Percentiles rank a stretch among this genome's conserved stretches.
These are phyloP conservation scores for Gerris buenoi DNA, from an alignment of 1,140 invertebrate genomes.

Conservation along the genomic window DNA sequence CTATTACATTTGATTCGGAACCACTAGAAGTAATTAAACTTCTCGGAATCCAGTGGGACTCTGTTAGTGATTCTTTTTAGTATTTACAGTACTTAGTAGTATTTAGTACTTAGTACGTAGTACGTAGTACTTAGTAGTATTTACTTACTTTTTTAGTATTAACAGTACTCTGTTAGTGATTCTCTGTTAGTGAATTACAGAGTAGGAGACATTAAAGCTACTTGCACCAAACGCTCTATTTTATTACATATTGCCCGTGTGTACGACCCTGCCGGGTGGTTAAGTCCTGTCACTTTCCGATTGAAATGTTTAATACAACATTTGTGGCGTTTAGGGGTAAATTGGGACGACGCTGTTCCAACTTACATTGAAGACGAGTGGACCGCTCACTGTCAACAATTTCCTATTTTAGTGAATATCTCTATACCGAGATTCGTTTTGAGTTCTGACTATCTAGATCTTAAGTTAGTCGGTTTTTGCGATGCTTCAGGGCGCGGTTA, in stretches of 20 bases:
- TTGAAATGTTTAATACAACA: constrained; percentile 23
- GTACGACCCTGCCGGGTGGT: constrained; percentile 31
- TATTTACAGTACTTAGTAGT: not conserved
- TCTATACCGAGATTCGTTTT: constrained; percentile 2
- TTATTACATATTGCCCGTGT: constrained; percentile 26
- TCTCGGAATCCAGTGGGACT: constrained; percentile 18
- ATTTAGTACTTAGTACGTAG: too few species aligned
- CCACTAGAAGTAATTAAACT: constrained; percentile 2
- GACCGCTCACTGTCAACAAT: constrained; percentile 11
- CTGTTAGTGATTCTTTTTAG: constrained; percentile 12
- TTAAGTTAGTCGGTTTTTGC: constrained; percentile 25
- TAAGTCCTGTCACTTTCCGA: constrained; percentile 24
- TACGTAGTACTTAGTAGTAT: too few species aligned
- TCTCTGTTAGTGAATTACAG: too few species aligned
- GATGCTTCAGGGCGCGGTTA: constrained; percentile 24
- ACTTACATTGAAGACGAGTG: constrained; percentile 15
- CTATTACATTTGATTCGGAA: not conserved
- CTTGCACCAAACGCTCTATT: constrained; percentile 24
- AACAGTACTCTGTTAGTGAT: too few species aligned
- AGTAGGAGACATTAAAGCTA: not conserved
- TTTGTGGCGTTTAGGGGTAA: constrained; percentile 19
- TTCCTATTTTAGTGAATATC: not conserved
- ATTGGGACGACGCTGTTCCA: constrained; percentile 19
- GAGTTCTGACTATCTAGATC: not conserved
- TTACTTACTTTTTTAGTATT: too few species aligned